A percentile compares a stretch with the other conserved stretches of the same genome.
Conservation (phyloP, 2,888 invertebrate species). For the Lissonota sp. region DNA sequence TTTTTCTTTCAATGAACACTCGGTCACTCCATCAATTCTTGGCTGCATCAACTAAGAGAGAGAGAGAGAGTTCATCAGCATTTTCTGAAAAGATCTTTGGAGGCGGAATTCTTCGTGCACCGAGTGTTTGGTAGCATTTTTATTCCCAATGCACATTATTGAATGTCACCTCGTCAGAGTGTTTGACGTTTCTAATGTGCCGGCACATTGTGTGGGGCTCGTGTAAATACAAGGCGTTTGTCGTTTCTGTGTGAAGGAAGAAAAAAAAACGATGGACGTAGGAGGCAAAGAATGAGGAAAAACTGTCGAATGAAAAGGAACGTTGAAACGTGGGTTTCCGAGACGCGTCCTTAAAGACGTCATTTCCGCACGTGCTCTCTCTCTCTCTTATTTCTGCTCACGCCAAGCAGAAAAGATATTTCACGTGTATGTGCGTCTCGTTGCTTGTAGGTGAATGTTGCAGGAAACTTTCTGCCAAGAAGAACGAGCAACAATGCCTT, state of each 20-base stretch:
- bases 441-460: too few relatives aligned
- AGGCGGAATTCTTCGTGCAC: constrained; percentile 2
- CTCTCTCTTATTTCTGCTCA: constrained; percentile 17
- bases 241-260: constrained; percentile 18
- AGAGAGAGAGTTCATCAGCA: too few relatives aligned
- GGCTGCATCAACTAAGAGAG: too few relatives aligned
- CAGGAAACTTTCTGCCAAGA: too few relatives aligned
- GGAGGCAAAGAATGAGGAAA: too few relatives aligned
- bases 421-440: too few relatives aligned
- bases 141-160: background rate
- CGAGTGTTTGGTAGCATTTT: constrained; percentile 10
- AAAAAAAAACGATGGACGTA: constrained; percentile 35
- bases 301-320: constrained; percentile 41
- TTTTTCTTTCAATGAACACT: too few relatives aligned
- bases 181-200: constrained; percentile 23
- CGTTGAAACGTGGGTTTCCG: constrained; percentile 49
- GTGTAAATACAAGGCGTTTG: constrained; percentile 49
- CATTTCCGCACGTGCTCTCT: constrained; percentile 59
- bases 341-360: constrained; percentile 59
- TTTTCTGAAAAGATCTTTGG: background rate
- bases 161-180: background rate
- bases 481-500: constrained; percentile 54
- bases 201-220: background rate
- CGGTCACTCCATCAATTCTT: background rate
- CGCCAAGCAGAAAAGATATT: too few relatives aligned